Conservation (phyloP, 2,113 vertebrate species). For the Scomber colias region DNA sequence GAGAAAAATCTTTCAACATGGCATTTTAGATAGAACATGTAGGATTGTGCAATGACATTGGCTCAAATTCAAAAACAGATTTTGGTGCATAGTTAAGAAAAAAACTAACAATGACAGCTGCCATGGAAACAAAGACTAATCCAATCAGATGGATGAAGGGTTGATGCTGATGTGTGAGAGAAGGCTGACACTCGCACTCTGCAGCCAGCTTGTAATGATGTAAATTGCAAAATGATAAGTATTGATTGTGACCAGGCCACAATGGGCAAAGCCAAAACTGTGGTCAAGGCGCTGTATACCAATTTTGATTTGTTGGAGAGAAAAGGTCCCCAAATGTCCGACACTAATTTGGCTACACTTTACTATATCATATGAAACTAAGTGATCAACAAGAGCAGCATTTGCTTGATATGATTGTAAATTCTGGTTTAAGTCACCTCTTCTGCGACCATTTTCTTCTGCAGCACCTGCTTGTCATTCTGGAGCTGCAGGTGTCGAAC, state of each 20-base stretch:
- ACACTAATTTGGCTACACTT: neutral
- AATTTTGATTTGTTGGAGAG: too few relatives aligned
- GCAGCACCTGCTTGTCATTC: slow-evolving; percentile 72
- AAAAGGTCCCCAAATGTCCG: too few relatives aligned
- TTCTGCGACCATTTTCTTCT: slow-evolving; percentile 67
- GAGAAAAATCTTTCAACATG: neutral
- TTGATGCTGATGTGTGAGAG: too few relatives aligned
- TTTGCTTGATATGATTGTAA: neutral
- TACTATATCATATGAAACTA: neutral
- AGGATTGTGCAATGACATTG: neutral
- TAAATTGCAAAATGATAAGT: neutral
- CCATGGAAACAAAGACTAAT: neutral
- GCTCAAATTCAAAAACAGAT: neutral
- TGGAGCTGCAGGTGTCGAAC: slow-evolving; percentile 69
- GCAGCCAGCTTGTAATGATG: too few relatives aligned
- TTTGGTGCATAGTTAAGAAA: neutral
- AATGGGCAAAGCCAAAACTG: too few relatives aligned
- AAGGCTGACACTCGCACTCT: too few relatives aligned
- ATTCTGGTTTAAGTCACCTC: slow-evolving; percentile 69
- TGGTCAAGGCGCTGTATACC: too few relatives aligned
- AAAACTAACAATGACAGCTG: neutral
- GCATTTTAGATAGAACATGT: neutral
- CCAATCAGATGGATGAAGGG: too few relatives aligned
- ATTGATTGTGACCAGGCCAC: neutral
- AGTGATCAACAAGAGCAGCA: neutral